Evolutionary conservation across 2,113 vertebrate species (phyloP), one percentile per base, ranked within the genome.

Genomic region (Thinocorus orbignyianus): DNA sequence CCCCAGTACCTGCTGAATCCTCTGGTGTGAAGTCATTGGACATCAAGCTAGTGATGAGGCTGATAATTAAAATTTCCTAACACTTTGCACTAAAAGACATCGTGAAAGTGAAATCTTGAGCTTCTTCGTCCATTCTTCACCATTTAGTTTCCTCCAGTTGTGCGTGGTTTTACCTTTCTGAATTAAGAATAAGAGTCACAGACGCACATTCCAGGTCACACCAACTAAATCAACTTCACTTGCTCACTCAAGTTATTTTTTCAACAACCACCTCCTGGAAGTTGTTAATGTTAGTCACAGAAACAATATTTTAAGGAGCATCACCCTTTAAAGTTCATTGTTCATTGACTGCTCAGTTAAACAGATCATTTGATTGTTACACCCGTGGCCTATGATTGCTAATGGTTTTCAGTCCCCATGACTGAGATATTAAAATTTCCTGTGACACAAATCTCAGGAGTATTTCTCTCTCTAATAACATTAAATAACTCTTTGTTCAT

Each of bases 401-500:
- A 73, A 81, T 60, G 83, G 19, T 81, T 93, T 86, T 94, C 68
- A 73, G 60, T 74, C 49, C 77, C 9, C 1, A 26, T 90, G 71
- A 80, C 68, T 83, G 60, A 86, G 76, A 92, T 88, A 62, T 72
- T 72, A 72, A 46, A 28, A 81, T 88, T 90, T 90, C 68, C 83
- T 58, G 26, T 66, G 46, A 66, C 41, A 86, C 31, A 90, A 88
- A 58, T 31, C 92, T 94, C 95, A 62, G 72, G 86, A 92, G 76
- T 81, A 70, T 86, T 80, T 94, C 46, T 73, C 24, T 77, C 88
- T 81, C 76, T 94, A 86, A 78, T 49, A 83, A 25, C 37, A 51
- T 86, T 93, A 86, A 83, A 55, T 76, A 78, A 39, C 62, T 88
- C 83, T 95, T 88, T 88, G 71, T 91, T 94, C 85, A 39, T 71